Evolutionary conservation across 1,140 invertebrate genomes (phyloP), one percentile per base, ranked within the genome.

Genomic region (Liolophura sinensis): DNA sequence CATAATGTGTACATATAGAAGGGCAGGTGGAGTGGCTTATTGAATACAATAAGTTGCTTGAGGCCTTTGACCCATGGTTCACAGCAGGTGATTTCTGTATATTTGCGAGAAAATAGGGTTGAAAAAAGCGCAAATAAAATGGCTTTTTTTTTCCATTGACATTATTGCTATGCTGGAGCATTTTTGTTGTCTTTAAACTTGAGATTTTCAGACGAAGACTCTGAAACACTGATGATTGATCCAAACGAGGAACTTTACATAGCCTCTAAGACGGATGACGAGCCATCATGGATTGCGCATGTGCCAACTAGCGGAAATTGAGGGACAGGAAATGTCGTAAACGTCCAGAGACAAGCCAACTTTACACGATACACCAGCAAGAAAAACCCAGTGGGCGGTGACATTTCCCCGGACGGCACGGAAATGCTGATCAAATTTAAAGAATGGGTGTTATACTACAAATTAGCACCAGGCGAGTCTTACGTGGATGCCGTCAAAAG

Each of bases 191-290:
- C 9, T 40, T 40, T 9, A 40, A 5, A 3, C 25, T 70, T 16
- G 62, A 78, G 73, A 14, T 76, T 73, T 76, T 63, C 67, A 47
- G 67, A 77, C 55, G 59, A 67, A n/a, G 71, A 78, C 40, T 71
- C 68, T 60, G 73, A 78, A 65, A 72, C 74, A 14, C 49, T 77
- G 25, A 70, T 78, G 69, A 72, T 77, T 1, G 73, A 72, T 27
- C 69, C 64, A 0, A 25, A 60, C n/a, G 76, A 68, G 0, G 69
- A 74, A 25, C 64, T 78, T 1, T 78, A 73, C 57, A 46, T 78
- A 14, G 65, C 77, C 16, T 76, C 79, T 49, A 79, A 77, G 60
- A 70, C 72, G 3, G 59, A 24, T 14, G 60, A 52, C 0, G 70
- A 70, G 0, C 67, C 71, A 31, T 64, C 64, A 5, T 64, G 66